Percentiles rank a stretch among this genome's conserved stretches.
Evolutionary conservation across 2,888 invertebrate species (phyloP).

Genomic region (Tachystola acroxantha): DNA sequence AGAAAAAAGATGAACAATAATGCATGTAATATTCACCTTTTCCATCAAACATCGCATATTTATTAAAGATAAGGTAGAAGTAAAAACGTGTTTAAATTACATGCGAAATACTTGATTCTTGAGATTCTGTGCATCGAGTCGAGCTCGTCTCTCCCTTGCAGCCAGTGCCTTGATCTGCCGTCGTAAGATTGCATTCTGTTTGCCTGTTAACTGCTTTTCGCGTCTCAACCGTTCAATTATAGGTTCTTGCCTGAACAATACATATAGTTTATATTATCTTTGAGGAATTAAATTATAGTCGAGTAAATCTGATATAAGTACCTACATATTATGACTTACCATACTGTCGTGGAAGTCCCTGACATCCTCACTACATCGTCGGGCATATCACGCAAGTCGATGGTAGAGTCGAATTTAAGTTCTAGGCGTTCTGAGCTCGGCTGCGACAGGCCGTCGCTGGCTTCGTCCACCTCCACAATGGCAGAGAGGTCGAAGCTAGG

Average conservation of each 20-base stretch:
- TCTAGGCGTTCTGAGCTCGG: conserved; percentile 58
- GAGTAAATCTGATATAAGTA: no score
- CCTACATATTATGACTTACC: conserved; percentile 31
- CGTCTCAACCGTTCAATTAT: conserved; percentile 62
- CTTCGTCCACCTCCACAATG: conserved; percentile 67
- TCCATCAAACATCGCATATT: no score
- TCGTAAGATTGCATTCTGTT: conserved; percentile 63
- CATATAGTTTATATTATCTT: no score
- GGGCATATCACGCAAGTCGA: conserved; percentile 49
- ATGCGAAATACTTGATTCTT: conserved; percentile 68
- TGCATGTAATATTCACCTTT: no score
- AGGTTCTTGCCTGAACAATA: conserved; percentile 59
- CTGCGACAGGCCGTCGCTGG: conserved; percentile 49
- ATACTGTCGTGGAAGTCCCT: conserved; percentile 54
- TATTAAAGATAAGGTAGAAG: no score
- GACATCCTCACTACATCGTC: conserved; percentile 51
- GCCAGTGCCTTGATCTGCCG: conserved; percentile 66
- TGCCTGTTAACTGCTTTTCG: conserved; percentile 60
- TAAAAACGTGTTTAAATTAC: conserved; percentile 39
- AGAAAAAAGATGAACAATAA: no score
- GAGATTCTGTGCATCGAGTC: conserved; percentile 67
- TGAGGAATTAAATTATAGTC: no score
- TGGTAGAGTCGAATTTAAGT: conserved; percentile 55
- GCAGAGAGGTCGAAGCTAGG: conserved; percentile 70
- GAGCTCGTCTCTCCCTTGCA: conserved; percentile 57